A percentile compares a stretch with the other conserved stretches of the same genome.
Conservation (phyloP, 2,113 vertebrate genomes). For the Pseudolaguvia tuberculata region DNA sequence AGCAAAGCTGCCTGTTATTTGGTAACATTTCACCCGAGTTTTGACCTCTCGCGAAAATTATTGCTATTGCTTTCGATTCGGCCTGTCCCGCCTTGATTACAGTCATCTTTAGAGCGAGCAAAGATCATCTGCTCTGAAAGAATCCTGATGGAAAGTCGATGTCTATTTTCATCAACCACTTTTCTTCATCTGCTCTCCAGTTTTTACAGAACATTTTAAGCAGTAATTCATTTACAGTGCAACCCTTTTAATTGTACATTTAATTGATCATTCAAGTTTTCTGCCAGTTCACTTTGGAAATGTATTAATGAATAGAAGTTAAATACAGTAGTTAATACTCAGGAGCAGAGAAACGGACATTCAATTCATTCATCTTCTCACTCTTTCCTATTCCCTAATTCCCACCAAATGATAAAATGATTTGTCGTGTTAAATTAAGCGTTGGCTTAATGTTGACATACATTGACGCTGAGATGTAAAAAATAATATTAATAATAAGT, state of each 20-base stretch:
- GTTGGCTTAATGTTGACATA: neutral
- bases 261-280: neutral
- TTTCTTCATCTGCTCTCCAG: neutral
- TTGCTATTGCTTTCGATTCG: conserved; percentile 79
- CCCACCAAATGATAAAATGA: neutral
- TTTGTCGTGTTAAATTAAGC: neutral
- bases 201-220: conserved; percentile 1
- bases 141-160: conserved; percentile 54
- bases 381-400: no score
- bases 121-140: conserved; percentile 64
- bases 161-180: conserved; percentile 38
- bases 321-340: neutral
- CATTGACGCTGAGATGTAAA: neutral
- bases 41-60: conserved; percentile 78
- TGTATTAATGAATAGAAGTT: neutral
- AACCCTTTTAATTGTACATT: neutral
- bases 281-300: neutral
- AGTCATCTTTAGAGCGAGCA: conserved; percentile 75
- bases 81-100: conserved; percentile 78
- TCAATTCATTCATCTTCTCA: no score
- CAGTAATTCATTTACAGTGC: neutral
- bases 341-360: neutral
- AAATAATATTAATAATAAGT: neutral
- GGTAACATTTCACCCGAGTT: conserved; percentile 82
- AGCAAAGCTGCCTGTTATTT: conserved; percentile 78